Evolutionary conservation across 2,888 invertebrate species (phyloP), one percentile per base, ranked within the genome.

Genomic region (Eristalis tenax): DNA sequence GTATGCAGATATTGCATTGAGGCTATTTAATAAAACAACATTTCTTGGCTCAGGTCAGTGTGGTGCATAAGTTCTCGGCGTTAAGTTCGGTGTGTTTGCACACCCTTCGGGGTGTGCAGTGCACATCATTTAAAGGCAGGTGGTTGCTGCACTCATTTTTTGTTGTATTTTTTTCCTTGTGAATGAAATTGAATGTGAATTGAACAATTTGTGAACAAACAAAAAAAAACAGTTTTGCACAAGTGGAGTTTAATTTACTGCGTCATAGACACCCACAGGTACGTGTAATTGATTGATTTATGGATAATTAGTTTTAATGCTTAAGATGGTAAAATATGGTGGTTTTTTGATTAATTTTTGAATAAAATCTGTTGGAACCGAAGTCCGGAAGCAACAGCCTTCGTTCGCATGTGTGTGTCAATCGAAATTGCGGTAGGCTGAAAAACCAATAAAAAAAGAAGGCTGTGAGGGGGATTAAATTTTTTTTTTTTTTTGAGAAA

Each of bases 1-100:
- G 32, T 22, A 69, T 69, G 69, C 69, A 69, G 50, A 69, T 69
- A 56, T 69, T 50, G 69, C 69, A 69, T 32, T 35, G 50, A 18
- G 28, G 56, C 69, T 57, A 69, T 69, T 56, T 69, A 69, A 69
- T 69, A 18, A 57, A 69, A 32, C n/a, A 35, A 2, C 32, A 69
- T 22, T 22, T 18, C 32, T 8, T 56, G 22, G 26, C 56, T 69
- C 18, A 50, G 50, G 8, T 69, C 50, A 69, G 69, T 69, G 32
- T 22, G 32, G 69, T 69, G 56, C 56, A 56, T 32, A 6, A 5
- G 11, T 32, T 69, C 22, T 50, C 18, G 50, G 50, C 5, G 28
- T 57, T 10, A 56, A 69, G 69, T 69, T 28, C 18, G 35, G 32
- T 8, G 32, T 50, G 69, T 50, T 50, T 50, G 50, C 56, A 32